Evolutionary conservation across 2,797 vertebrate genomes (phyloP).

Genomic region (Megaceryle alcyon): DNA sequence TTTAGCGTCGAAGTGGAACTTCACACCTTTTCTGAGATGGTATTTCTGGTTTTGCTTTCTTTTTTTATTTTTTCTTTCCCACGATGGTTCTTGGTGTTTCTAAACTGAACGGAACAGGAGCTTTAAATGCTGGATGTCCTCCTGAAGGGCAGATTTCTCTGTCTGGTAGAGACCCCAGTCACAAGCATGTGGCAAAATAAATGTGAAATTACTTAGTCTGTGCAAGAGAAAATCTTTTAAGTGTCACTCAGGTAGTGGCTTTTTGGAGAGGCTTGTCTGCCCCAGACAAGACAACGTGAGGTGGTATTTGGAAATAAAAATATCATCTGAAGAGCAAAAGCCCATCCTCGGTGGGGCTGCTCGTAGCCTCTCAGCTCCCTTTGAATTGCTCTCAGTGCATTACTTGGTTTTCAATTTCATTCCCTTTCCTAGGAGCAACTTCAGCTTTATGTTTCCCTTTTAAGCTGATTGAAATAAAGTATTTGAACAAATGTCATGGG

Average conservation of each 20-base stretch:
- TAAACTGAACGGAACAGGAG: rapidly evolving
- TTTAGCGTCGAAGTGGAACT: background rate
- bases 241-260: background rate
- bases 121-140: background rate
- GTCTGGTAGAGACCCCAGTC: background rate
- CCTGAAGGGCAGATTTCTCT: background rate
- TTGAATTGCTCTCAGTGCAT: slow-evolving; percentile 48
- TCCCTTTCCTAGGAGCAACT: slow-evolving; percentile 44
- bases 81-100: background rate
- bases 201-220: background rate
- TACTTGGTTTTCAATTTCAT: slow-evolving; percentile 59
- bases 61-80: rapidly evolving
- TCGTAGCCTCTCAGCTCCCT: background rate
- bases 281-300: background rate
- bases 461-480: slow-evolving; percentile 74
- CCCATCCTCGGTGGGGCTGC: background rate
- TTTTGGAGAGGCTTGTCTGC: background rate
- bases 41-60: background rate
- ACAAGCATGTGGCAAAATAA: background rate
- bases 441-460: slow-evolving; percentile 72
- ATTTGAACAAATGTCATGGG: slow-evolving; percentile 73
- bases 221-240: background rate
- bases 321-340: background rate
- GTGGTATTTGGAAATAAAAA: slow-evolving; percentile 14
- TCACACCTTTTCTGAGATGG: background rate